Evolutionary conservation across 92 coral and sea anemone genomes (phyloP).

Genomic region (Porites lobata): DNA sequence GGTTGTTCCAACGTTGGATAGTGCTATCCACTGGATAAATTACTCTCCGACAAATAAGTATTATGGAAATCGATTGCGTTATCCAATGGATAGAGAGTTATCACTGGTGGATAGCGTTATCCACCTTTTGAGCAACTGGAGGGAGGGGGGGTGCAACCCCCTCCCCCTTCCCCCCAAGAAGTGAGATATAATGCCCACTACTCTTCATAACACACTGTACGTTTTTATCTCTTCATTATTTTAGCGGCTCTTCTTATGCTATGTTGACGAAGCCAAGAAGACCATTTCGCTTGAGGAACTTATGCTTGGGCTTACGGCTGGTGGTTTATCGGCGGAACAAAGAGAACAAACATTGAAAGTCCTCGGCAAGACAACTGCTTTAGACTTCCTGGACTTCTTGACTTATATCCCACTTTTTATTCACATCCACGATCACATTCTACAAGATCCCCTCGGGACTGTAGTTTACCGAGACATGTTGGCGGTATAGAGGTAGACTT

Average conservation of each 20-base stretch:
- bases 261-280: slow-evolving; percentile 90
- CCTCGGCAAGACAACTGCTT: slow-evolving; percentile 81
- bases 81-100: too few relatives aligned
- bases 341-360: slow-evolving; percentile 70
- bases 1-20: too few relatives aligned
- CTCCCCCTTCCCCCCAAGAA: too few relatives aligned
- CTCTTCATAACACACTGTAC: too few relatives aligned
- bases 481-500: slow-evolving; percentile 7
- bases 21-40: too few relatives aligned
- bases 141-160: too few relatives aligned
- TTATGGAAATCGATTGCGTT: too few relatives aligned
- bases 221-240: not conserved
- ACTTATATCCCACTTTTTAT: slow-evolving; percentile 93
- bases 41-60: too few relatives aligned
- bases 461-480: slow-evolving; percentile 37
- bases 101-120: too few relatives aligned
- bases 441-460: slow-evolving; percentile 68
- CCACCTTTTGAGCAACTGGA: too few relatives aligned
- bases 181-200: too few relatives aligned
- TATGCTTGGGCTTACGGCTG: slow-evolving; percentile 88
- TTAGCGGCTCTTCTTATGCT: slow-evolving; percentile 92
- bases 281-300: slow-evolving; percentile 90
- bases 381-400: slow-evolving; percentile 94
- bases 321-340: slow-evolving; percentile 76
- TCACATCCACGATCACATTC: slow-evolving; percentile 84